These are phyloP conservation scores for Leptopilina drosophilae DNA, from an alignment of 2,888 invertebrate genomes.

Conservation along the genomic window DNA sequence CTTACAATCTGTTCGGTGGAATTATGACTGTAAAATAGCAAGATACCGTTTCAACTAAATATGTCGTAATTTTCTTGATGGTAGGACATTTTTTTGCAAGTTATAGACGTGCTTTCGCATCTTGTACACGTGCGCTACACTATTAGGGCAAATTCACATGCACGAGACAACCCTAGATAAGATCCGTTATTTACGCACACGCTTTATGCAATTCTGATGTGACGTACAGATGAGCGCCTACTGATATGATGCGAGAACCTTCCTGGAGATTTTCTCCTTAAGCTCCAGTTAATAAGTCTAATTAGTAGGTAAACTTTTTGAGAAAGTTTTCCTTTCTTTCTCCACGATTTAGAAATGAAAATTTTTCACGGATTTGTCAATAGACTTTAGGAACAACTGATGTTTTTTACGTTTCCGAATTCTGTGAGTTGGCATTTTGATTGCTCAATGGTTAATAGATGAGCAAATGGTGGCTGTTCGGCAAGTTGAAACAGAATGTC, in stretches of 20 bases:
- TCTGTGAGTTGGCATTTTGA: conserved; percentile 1
- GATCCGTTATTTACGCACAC: conserved; percentile 35
- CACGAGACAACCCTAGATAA: conserved; percentile 21
- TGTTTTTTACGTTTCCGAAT: background rate
- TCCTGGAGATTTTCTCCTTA: background rate
- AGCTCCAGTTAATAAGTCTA: too few species aligned
- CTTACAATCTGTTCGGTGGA: conserved; percentile 33
- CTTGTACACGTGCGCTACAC: conserved; percentile 19
- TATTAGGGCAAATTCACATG: conserved; percentile 38
- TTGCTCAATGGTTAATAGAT: conserved; percentile 15
- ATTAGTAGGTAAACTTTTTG: too few species aligned
- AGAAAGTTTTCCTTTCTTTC: too few species aligned
- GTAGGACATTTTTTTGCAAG: conserved; percentile 25
- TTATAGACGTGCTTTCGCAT: conserved; percentile 9
- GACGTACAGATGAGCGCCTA: conserved; percentile 31
- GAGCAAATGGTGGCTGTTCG: conserved; percentile 28
- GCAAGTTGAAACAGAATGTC: conserved; percentile 23
- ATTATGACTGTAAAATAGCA: conserved; percentile 29
- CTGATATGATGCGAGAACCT: background rate
- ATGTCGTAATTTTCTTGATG: conserved; percentile 32
- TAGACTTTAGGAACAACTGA: too few species aligned
- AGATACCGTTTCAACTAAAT: conserved; percentile 32
- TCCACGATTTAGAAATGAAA: too few species aligned
- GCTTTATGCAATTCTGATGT: background rate
- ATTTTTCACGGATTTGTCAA: too few species aligned